Conservation (phyloP, 2,797 vertebrate species). For the Gymnocypris eckloni region DNA sequence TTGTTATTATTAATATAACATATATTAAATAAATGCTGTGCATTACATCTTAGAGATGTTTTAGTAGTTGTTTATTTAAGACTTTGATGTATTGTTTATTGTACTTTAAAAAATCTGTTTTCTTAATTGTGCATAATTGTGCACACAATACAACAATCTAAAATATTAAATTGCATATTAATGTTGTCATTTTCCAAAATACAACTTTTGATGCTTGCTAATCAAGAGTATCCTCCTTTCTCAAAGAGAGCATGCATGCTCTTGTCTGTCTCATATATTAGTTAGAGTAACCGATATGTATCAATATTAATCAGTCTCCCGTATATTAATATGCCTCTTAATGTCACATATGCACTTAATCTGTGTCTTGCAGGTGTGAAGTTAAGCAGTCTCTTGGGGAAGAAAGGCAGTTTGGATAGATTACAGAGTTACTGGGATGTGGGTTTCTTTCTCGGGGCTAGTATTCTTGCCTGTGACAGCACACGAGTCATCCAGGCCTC, state of each 20-base stretch:
- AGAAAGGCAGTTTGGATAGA: constrained; percentile 96
- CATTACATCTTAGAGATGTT: not conserved
- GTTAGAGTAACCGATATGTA: not conserved
- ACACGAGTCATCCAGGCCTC: constrained; percentile 94
- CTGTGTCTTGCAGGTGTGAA: constrained; percentile 87
- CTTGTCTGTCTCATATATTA: not conserved
- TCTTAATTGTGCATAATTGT: not conserved
- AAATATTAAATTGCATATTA: not conserved
- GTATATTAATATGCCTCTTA: not conserved
- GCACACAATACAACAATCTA: not conserved
- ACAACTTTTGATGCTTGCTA: not conserved
- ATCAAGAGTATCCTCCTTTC: not conserved
- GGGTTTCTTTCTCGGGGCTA: constrained; percentile 96
- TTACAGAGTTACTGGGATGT: constrained; percentile 99
- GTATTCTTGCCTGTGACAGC: constrained; percentile 94
- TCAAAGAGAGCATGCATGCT: not conserved
- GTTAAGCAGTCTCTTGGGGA: constrained; percentile 95
- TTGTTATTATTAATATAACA: not conserved
- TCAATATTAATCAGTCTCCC: not conserved
- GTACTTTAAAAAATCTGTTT: not conserved
- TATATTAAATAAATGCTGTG: not conserved
- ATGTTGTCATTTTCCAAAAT: not conserved
- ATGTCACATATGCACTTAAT: not conserved
- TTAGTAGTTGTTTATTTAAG: not conserved
- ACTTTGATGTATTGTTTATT: not conserved